A percentile compares a stretch with the other conserved stretches of the same genome.
These are phyloP conservation scores for Sceloporus undulatus DNA, from an alignment of 2,113 vertebrate genomes.

Conservation along the genomic window DNA sequence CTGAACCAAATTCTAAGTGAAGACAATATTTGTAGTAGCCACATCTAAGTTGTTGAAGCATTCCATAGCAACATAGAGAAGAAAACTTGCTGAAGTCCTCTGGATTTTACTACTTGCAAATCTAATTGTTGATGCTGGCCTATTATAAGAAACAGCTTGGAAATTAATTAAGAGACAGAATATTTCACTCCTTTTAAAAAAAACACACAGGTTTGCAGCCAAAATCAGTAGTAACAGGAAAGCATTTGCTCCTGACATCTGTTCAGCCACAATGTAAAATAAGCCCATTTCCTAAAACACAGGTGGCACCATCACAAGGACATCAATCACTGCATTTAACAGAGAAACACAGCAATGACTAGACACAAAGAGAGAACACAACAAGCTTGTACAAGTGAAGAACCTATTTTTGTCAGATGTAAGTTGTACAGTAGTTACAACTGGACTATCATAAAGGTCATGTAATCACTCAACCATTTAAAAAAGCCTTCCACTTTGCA, in stretches of 20 bases:
- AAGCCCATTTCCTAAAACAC: constrained; percentile 61
- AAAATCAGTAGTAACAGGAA: constrained; percentile 59
- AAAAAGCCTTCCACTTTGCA: not conserved
- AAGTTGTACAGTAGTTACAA: not conserved
- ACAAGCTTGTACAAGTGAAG: not conserved
- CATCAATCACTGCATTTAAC: not conserved
- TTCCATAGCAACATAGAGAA: not conserved
- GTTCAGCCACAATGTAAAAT: constrained; percentile 33
- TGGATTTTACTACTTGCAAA: constrained; percentile 1
- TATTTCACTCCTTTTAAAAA: constrained; percentile 20
- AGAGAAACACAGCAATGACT: constrained; percentile 22
- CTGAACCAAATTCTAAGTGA: not conserved
- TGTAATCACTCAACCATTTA: not conserved
- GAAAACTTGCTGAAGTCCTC: not conserved
- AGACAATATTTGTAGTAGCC: not conserved
- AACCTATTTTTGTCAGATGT: not conserved
- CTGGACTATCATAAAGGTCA: not conserved
- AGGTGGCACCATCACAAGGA: constrained; percentile 59
- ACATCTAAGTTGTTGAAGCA: not conserved
- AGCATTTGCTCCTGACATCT: constrained; percentile 32
- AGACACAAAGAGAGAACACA: not conserved
- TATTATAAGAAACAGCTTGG: not conserved
- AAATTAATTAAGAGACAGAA: constrained; percentile 36
- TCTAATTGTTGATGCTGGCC: not conserved
- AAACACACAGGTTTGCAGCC: not conserved